Conservation (phyloP, 1,140 invertebrate species). For the Augochlora pura region DNA sequence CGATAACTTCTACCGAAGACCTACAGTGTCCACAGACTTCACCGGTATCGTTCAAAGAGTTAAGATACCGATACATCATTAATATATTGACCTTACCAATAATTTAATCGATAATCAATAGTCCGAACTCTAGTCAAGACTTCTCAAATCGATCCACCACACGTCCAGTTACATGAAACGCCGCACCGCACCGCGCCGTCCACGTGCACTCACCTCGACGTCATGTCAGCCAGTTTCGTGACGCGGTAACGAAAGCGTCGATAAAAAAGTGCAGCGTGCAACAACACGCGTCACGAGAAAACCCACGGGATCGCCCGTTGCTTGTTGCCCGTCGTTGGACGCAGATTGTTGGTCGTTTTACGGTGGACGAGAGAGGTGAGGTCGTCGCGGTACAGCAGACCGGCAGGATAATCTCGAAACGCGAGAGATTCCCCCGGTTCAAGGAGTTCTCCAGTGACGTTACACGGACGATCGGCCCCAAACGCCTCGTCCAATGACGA, state of each 20-base stretch:
- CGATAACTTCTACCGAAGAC: too few relatives aligned
- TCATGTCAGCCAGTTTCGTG: background rate
- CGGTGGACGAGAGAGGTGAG: background rate
- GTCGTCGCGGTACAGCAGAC: background rate
- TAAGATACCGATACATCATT: too few relatives aligned
- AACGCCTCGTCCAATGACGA: constrained; percentile 15
- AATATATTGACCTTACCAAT: too few relatives aligned
- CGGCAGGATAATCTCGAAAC: too few relatives aligned
- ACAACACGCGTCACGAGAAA: constrained; percentile 21
- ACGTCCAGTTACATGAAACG: background rate
- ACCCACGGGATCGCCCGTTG: background rate
- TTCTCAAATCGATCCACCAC: too few relatives aligned
- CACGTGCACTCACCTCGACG: background rate
- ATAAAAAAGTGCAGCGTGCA: background rate
- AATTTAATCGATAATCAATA: too few relatives aligned
- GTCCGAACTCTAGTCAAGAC: too few relatives aligned
- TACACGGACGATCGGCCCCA: constrained; percentile 24
- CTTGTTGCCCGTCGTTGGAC: too few relatives aligned
- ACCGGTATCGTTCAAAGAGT: too few relatives aligned
- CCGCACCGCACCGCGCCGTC: background rate
- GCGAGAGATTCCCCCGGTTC: constrained; percentile 47
- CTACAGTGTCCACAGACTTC: too few relatives aligned
- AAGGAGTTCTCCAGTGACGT: constrained; percentile 56
- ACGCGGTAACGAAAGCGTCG: background rate
- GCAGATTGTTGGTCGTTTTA: too few relatives aligned